Evolutionary conservation across 2,888 invertebrate species (phyloP).

Genomic region (Platycheirus rosarum): DNA sequence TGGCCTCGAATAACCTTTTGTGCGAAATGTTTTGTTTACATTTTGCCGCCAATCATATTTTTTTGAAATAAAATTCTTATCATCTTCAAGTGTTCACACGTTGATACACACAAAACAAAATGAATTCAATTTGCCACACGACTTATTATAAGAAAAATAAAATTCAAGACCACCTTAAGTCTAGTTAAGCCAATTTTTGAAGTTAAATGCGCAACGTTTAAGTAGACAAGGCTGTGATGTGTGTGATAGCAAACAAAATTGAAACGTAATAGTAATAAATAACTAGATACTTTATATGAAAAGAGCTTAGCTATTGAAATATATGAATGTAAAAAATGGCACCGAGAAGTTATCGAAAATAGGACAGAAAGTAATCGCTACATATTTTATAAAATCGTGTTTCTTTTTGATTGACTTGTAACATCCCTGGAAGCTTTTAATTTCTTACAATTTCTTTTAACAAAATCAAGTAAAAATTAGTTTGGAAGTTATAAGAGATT

Average conservation of each 20-base stretch:
- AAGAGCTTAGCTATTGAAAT: too few species aligned
- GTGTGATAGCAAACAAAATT: conserved; percentile 1
- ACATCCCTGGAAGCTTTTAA: too few species aligned
- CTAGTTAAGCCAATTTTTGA: conserved; percentile 26
- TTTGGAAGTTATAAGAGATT: too few species aligned
- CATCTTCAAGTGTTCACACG: conserved; percentile 16
- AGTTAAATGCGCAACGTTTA: conserved; percentile 9
- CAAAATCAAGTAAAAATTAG: too few species aligned
- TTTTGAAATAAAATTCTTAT: conserved; percentile 21
- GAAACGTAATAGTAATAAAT: conserved; percentile 17
- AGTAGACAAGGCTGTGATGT: background rate
- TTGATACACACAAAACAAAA: background rate
- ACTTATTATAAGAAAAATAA: conserved; percentile 35
- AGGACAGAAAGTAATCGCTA: too few species aligned
- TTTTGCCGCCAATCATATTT: conserved; percentile 24
- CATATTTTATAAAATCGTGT: too few species aligned
- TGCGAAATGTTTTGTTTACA: conserved; percentile 8
- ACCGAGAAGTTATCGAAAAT: too few species aligned
- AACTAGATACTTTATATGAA: too few species aligned
- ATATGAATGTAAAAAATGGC: too few species aligned
- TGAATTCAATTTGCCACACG: conserved; percentile 47
- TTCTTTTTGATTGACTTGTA: too few species aligned
- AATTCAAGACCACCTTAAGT: conserved; percentile 8
- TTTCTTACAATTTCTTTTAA: too few species aligned
- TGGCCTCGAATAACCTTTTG: conserved; percentile 14